Evolutionary conservation across 2,113 vertebrate genomes (phyloP).

Genomic region (Helogale parvula): DNA sequence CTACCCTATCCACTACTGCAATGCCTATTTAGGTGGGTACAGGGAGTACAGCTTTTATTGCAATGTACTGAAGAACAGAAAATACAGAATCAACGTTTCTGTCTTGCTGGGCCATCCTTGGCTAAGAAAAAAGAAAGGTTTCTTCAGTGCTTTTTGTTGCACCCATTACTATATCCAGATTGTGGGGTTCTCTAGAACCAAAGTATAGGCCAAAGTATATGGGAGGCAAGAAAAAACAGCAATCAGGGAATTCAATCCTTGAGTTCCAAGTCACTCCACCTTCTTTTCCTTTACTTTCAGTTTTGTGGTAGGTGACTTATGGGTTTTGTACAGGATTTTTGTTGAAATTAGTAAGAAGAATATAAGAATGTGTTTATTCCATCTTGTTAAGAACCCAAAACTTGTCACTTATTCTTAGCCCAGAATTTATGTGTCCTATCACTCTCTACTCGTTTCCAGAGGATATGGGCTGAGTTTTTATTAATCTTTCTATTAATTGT

Average conservation of each 20-base stretch:
- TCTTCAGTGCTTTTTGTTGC: neutral
- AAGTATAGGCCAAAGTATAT: neutral
- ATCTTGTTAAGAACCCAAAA: constrained; percentile 41
- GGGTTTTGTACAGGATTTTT: constrained; percentile 3
- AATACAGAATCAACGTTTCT: neutral
- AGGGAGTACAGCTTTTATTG: neutral
- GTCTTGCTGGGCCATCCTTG: neutral
- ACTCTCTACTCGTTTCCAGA: neutral
- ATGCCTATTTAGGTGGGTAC: neutral
- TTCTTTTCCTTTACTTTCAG: constrained; percentile 9
- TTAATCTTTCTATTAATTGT: neutral
- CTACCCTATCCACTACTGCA: neutral
- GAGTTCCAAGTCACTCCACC: neutral
- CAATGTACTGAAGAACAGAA: neutral
- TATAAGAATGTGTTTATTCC: constrained; percentile 21
- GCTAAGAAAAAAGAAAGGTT: neutral
- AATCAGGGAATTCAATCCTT: neutral
- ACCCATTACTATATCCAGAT: neutral
- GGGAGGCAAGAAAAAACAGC: neutral
- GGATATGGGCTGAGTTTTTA: neutral
- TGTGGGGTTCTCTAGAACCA: neutral
- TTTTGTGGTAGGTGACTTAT: neutral
- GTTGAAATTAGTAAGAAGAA: neutral
- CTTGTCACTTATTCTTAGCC: constrained; percentile 27
- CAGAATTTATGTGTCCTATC: neutral